A percentile compares a stretch with the other conserved stretches of the same genome.
phyloP scores from a whole-genome alignment of 2,113 vertebrate species.

The Peromyscus leucopus region DNA sequence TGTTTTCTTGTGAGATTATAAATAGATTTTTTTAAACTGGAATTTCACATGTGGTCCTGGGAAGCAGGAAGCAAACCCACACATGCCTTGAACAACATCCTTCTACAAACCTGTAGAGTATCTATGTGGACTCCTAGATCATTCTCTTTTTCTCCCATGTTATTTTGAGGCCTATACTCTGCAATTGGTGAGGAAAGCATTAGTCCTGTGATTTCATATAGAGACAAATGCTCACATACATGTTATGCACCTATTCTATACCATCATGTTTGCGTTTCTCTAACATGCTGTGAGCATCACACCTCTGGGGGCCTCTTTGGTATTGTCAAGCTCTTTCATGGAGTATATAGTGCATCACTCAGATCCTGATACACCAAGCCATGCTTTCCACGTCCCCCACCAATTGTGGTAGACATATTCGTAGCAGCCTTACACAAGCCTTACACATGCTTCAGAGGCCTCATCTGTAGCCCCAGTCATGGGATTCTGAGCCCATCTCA shows the following conservation, averaged over 20 bases:
- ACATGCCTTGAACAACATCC: background rate
- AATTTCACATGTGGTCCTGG: background rate
- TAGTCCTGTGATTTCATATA: background rate
- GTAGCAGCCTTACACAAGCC: too few species aligned
- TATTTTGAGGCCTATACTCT: background rate
- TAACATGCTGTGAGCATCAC: background rate
- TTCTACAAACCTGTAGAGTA: background rate
- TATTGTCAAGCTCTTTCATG: background rate
- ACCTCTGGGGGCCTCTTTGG: background rate
- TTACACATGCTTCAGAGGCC: background rate
- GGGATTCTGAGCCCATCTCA: background rate
- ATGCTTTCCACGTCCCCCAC: background rate
- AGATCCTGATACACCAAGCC: background rate
- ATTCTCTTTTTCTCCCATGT: background rate
- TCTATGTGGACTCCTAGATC: background rate
- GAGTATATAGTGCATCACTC: background rate
- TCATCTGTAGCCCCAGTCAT: background rate
- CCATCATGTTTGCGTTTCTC: background rate
- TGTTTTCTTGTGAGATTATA: background rate
- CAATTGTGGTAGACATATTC: background rate
- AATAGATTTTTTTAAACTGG: background rate
- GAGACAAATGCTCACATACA: fast-evolving
- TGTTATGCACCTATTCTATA: too few species aligned
- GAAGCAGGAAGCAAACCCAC: background rate
- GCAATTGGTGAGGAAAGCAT: fast-evolving